phyloP scores from a whole-genome alignment of 2,888 invertebrate species.

The Phragmatobia fuliginosa region DNA sequence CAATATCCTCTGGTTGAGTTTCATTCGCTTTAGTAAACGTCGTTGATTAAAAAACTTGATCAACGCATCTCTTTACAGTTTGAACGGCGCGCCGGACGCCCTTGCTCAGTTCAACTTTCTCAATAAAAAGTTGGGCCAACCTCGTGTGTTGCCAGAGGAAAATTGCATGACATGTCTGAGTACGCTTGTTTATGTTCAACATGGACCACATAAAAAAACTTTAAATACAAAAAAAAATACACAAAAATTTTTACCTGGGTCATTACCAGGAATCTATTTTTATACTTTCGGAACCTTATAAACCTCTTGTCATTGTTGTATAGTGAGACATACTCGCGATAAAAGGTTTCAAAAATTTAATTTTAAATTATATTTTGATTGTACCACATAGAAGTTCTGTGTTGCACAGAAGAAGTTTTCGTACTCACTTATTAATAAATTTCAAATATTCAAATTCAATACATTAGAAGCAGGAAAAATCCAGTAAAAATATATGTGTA shows the following conservation, averaged over 20 bases:
- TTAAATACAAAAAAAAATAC: neutral
- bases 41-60: conserved; percentile 71
- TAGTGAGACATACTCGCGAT: too few relatives aligned
- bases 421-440: too few relatives aligned
- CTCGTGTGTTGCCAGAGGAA: conserved; percentile 15
- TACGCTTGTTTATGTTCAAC: neutral
- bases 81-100: conserved; percentile 46
- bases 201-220: neutral
- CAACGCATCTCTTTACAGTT: conserved; percentile 58
- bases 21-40: conserved; percentile 33
- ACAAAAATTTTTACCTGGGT: too few relatives aligned
- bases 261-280: too few relatives aligned
- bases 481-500: too few relatives aligned
- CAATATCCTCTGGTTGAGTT: conserved; percentile 15
- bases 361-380: too few relatives aligned
- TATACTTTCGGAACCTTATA: too few relatives aligned
- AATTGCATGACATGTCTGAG: conserved; percentile 2
- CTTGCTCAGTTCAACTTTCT: conserved; percentile 57
- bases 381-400: too few relatives aligned
- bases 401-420: neutral
- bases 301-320: too few relatives aligned
- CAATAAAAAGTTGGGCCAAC: conserved; percentile 62
- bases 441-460: too few relatives aligned
- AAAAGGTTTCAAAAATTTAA: too few relatives aligned
- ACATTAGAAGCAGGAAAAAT: too few relatives aligned